These are phyloP conservation scores for Mareca strepera DNA, from an alignment of 2,797 vertebrate genomes.

Conservation along the genomic window DNA sequence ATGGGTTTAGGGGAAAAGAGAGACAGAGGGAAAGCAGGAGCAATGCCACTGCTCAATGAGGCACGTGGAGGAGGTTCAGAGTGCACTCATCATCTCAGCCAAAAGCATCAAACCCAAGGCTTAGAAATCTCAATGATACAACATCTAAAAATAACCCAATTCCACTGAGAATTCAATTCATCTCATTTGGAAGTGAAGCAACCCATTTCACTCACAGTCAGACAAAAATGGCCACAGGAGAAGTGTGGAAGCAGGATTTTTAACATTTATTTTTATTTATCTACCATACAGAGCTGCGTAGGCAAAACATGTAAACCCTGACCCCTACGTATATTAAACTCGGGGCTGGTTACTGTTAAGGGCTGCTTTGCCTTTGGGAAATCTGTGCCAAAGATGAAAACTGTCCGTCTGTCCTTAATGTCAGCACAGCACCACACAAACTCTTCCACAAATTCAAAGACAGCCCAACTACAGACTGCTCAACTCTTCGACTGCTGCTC, in stretches of 20 bases:
- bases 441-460: not conserved
- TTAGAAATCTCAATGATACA: not conserved
- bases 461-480: not conserved
- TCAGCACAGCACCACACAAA: not conserved
- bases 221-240: not conserved
- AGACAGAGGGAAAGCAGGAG: not conserved
- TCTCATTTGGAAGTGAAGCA: not conserved
- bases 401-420: not conserved
- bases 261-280: not conserved
- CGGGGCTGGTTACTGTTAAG: not conserved
- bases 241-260: not conserved
- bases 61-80: not conserved
- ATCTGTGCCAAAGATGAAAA: not conserved
- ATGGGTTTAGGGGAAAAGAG: not conserved
- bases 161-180: not conserved
- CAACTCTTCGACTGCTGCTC: not conserved
- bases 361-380: not conserved
- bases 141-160: slow-evolving; percentile 3
- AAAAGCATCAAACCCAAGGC: not conserved
- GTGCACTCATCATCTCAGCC: not conserved
- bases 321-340: not conserved
- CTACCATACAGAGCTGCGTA: not conserved
- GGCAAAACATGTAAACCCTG: not conserved
- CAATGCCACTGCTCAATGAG: accelerated
- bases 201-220: not conserved